Conservation (phyloP, 30 jellyfish, hydroid and myxozoan species). For the Mastigias papua region DNA sequence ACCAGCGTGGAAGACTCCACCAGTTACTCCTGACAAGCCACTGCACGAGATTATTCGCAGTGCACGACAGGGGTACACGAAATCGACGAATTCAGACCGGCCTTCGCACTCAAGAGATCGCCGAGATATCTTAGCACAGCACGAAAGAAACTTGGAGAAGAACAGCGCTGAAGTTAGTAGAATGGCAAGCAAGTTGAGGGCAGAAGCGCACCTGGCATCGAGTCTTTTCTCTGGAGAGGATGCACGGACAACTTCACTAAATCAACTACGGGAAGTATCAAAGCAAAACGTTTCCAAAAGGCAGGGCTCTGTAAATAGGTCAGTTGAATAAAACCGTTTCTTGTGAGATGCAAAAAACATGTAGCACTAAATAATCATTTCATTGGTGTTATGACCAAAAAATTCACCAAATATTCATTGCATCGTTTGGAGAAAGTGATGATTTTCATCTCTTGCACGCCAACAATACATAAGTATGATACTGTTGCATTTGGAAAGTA, state of each 20-base stretch:
- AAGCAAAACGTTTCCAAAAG: not conserved
- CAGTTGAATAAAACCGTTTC: not conserved
- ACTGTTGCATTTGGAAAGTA: too few species aligned
- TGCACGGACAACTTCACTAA: not conserved
- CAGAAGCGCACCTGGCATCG: constrained; percentile 75
- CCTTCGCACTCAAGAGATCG: not conserved
- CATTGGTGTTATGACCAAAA: too few species aligned
- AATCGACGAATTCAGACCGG: not conserved
- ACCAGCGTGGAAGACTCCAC: constrained; percentile 82
- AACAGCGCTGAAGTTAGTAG: constrained; percentile 44
- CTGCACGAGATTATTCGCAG: constrained; percentile 58
- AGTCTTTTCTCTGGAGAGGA: constrained; percentile 49
- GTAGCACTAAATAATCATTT: not conserved
- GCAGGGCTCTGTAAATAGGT: constrained; percentile 5
- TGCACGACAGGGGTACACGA: not conserved
- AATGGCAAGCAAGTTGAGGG: constrained; percentile 65
- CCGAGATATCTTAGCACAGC: not conserved
- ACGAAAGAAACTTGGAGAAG: not conserved
- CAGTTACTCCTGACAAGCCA: constrained; percentile 73
- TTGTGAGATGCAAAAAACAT: not conserved
- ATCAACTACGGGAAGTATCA: constrained; percentile 4
- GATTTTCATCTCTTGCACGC: too few species aligned
- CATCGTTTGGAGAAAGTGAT: too few species aligned
- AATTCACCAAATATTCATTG: too few species aligned
- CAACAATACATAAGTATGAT: too few species aligned